Conservation (phyloP, 2,888 invertebrate species). For the Baccha elongata region DNA sequence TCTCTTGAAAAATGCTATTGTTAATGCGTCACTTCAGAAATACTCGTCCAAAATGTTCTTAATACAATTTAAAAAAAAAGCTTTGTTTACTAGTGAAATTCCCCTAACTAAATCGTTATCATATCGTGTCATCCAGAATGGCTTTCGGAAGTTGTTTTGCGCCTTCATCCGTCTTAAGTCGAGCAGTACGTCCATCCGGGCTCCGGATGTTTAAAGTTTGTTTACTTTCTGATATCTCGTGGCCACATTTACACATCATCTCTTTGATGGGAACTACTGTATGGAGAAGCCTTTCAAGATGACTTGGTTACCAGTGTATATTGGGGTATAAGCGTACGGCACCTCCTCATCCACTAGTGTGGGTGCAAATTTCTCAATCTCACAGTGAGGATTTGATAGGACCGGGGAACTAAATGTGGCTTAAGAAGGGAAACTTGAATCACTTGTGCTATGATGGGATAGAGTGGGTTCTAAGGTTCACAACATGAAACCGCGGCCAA, state of each 20-base stretch:
- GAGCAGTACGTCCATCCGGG: conserved; percentile 14
- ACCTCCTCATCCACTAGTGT: conserved; percentile 23
- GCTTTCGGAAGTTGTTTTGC: conserved; percentile 70
- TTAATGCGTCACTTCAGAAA: no score
- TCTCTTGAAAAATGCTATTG: no score
- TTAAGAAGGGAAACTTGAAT: conserved; percentile 44
- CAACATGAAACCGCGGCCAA: conserved; percentile 29
- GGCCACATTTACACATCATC: conserved; percentile 36
- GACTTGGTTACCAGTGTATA: no score
- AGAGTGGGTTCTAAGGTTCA: conserved; percentile 56
- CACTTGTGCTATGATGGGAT: conserved; percentile 64
- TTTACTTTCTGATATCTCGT: conserved; percentile 72
- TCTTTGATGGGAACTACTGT: conserved; percentile 1
- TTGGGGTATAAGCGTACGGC: background rate
- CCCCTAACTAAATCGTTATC: conserved; percentile 47
- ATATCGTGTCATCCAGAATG: conserved; percentile 63
- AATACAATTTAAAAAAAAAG: no score
- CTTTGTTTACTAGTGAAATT: conserved; percentile 27
- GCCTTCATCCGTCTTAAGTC: conserved; percentile 28
- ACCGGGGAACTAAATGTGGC: background rate
- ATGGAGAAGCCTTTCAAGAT: conserved; percentile 24
- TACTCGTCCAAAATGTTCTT: no score
- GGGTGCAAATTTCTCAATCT: conserved; percentile 60
- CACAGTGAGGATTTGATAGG: conserved; percentile 3
- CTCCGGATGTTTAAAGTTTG: conserved; percentile 64